Percentiles rank a stretch among this genome's conserved stretches.
Conservation (phyloP, 2,797 vertebrate genomes). For the Picus viridis region DNA sequence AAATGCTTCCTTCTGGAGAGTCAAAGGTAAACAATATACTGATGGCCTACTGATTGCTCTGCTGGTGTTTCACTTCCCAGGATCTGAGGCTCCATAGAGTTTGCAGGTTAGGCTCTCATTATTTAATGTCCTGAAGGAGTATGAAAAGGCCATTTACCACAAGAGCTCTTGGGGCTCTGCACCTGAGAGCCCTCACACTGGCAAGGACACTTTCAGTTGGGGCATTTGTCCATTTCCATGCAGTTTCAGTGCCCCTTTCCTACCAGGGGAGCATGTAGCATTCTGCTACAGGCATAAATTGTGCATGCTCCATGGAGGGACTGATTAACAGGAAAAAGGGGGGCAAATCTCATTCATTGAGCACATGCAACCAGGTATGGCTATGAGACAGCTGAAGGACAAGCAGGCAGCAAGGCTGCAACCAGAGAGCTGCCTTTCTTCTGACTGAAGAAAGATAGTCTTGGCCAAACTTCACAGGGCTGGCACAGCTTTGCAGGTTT, state of each 20-base stretch:
- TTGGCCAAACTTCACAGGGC: neutral
- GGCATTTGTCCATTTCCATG: neutral
- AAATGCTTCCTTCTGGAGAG: neutral
- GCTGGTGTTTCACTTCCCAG: neutral
- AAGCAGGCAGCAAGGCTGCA: neutral
- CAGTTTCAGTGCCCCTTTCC: neutral
- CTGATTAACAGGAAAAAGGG: neutral
- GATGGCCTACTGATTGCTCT: neutral
- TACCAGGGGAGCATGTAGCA: rapidly evolving
- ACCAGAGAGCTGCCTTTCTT: neutral
- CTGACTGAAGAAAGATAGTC: neutral
- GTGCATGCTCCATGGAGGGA: rapidly evolving
- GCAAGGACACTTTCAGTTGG: rapidly evolving
- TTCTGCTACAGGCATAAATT: rapidly evolving
- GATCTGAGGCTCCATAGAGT: neutral
- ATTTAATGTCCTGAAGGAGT: neutral
- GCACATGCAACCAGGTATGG: neutral
- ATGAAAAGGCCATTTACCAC: neutral
- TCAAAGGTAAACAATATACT: neutral
- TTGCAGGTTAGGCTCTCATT: neutral
- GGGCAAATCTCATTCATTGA: rapidly evolving
- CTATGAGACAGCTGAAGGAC: neutral
- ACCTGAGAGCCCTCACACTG: neutral
- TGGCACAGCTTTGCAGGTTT: neutral
- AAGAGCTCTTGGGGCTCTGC: neutral